These are phyloP conservation scores for Oscheius onirici DNA, from an alignment of 2,888 invertebrate genomes.

Conservation along the genomic window DNA sequence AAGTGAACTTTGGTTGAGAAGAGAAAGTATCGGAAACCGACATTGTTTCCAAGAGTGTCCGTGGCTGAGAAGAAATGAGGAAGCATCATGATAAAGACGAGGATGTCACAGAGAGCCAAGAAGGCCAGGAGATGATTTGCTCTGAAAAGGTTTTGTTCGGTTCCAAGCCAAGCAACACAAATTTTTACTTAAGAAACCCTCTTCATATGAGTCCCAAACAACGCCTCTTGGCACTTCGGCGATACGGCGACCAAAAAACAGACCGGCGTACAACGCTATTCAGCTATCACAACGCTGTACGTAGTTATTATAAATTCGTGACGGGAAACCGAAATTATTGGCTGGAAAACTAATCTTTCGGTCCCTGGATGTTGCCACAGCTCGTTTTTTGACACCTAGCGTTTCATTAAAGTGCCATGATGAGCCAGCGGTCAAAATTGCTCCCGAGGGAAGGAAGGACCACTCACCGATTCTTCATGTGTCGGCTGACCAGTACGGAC, in stretches of 20 bases:
- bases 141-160: slow-evolving; percentile 36
- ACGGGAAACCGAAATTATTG: too few species aligned
- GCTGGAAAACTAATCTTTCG: background rate
- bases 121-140: slow-evolving; percentile 57
- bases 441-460: background rate
- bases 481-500: slow-evolving; percentile 59
- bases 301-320: too few species aligned
- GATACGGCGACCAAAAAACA: too few species aligned
- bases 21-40: slow-evolving; percentile 49
- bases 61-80: slow-evolving; percentile 51
- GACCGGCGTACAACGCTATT: too few species aligned
- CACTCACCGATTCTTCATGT: slow-evolving; percentile 53
- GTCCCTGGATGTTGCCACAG: background rate
- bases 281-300: too few species aligned
- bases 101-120: slow-evolving; percentile 57
- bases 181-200: too few species aligned
- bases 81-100: slow-evolving; percentile 58
- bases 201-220: too few species aligned
- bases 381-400: background rate
- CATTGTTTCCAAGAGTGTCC: slow-evolving; percentile 39
- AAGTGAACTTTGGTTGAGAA: slow-evolving; percentile 54
- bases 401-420: background rate
- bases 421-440: too few species aligned
- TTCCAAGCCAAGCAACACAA: too few species aligned
- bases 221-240: too few species aligned